These are phyloP conservation scores for Festucalex cinctus DNA, from an alignment of 2,113 vertebrate genomes.

Conservation along the genomic window DNA sequence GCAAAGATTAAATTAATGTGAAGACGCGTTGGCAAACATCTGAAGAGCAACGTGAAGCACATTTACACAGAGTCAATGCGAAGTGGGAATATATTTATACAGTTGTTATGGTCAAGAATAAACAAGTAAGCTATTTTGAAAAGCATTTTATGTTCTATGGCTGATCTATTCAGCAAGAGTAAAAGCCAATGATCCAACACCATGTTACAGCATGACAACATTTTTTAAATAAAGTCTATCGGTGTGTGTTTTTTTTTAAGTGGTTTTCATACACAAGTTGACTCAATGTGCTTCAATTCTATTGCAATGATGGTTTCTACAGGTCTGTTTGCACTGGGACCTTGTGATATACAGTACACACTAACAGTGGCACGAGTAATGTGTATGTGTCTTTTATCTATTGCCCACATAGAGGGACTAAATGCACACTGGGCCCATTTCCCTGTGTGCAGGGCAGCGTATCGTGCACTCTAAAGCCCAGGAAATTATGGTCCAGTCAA, in stretches of 20 bases:
- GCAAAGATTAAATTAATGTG: slow-evolving; percentile 19
- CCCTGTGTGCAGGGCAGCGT: slow-evolving; percentile 67
- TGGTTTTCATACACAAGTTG: too few relatives aligned
- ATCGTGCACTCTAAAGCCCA: slow-evolving; percentile 65
- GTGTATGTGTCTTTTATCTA: slow-evolving; percentile 49
- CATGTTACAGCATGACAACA: too few relatives aligned
- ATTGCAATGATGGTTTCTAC: slow-evolving; percentile 20
- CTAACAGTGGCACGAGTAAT: neutral
- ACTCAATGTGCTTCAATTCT: too few relatives aligned
- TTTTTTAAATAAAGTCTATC: too few relatives aligned
- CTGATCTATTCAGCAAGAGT: too few relatives aligned
- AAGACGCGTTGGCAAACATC: slow-evolving; percentile 9
- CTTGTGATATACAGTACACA: neutral
- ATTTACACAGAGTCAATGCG: neutral
- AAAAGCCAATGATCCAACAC: too few relatives aligned
- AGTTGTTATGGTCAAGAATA: neutral
- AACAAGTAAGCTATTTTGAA: too few relatives aligned
- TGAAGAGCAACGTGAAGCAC: neutral
- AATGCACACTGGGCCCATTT: slow-evolving; percentile 65
- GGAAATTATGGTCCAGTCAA: slow-evolving; percentile 74
- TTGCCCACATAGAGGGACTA: slow-evolving; percentile 55
- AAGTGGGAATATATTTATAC: neutral
- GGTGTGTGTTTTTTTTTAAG: too few relatives aligned
- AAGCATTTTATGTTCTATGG: too few relatives aligned
- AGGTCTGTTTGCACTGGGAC: slow-evolving; percentile 24